Conservation (phyloP, 1,140 invertebrate genomes). For the Lordiphosa stackelbergi region DNA sequence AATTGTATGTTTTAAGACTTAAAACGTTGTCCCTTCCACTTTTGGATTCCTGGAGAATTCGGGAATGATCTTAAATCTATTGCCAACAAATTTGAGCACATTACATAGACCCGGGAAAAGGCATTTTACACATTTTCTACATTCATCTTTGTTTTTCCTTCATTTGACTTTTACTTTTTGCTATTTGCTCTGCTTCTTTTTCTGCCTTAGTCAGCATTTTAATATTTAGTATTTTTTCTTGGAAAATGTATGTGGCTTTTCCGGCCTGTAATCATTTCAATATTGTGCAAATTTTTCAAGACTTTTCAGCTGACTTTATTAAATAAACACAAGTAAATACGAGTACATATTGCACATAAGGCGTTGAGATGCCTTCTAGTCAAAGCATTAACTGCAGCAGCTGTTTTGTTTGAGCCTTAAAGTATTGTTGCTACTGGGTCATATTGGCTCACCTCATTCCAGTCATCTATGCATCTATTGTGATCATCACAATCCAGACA, state of each 20-base stretch:
- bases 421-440: slow-evolving; percentile 23
- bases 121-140: slow-evolving; percentile 35
- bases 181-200: slow-evolving; percentile 5
- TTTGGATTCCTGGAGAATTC: too few species aligned
- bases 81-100: too few species aligned
- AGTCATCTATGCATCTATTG: slow-evolving; percentile 1
- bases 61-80: too few species aligned
- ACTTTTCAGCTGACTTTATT: neutral
- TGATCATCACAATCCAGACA: too few species aligned
- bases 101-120: slow-evolving; percentile 9
- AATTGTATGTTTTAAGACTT: neutral
- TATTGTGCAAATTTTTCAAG: slow-evolving; percentile 2
- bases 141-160: slow-evolving; percentile 35
- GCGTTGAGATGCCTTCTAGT: slow-evolving; percentile 12
- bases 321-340: neutral
- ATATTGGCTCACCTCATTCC: slow-evolving; percentile 1
- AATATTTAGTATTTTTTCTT: slow-evolving; percentile 41
- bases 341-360: slow-evolving; percentile 2
- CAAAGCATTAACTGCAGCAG: slow-evolving; percentile 18
- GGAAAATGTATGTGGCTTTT: slow-evolving; percentile 32
- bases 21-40: too few species aligned
- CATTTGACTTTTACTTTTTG: slow-evolving; percentile 45
- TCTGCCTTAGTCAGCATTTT: slow-evolving; percentile 45
- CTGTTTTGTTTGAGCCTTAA: slow-evolving; percentile 15
- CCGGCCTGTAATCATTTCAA: neutral